A percentile compares a stretch with the other conserved stretches of the same genome.
These are phyloP conservation scores for Malurus leucopterus DNA, from an alignment of 2,797 vertebrate species.

Conservation along the genomic window DNA sequence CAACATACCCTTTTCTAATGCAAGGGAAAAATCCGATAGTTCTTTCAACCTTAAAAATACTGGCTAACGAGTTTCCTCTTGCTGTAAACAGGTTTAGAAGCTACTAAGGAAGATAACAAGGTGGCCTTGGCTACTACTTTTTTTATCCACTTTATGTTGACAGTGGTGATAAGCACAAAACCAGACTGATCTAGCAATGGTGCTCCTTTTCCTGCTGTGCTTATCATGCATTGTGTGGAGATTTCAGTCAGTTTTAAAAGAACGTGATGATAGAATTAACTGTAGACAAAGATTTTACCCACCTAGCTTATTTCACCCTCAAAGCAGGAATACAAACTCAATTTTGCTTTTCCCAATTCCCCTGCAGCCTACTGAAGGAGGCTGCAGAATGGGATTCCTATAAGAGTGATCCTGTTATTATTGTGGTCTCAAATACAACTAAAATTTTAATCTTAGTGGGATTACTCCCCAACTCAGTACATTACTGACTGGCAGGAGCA, in stretches of 20 bases:
- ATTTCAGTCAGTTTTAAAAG: neutral
- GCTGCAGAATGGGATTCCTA: neutral
- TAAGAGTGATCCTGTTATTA: neutral
- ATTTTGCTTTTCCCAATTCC: neutral
- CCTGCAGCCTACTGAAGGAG: neutral
- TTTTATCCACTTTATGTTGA: accelerated
- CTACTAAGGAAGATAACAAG: neutral
- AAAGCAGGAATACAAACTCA: neutral
- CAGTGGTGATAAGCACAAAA: neutral
- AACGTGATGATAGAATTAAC: neutral
- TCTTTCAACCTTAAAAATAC: neutral
- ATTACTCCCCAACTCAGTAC: neutral
- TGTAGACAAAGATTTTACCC: neutral
- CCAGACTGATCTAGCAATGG: neutral
- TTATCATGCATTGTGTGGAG: neutral
- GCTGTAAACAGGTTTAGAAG: neutral
- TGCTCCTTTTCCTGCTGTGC: neutral
- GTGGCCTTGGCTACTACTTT: neutral
- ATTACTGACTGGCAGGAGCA: neutral
- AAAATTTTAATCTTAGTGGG: neutral
- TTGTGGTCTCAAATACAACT: neutral
- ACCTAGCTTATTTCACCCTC: neutral
- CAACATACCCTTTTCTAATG: neutral
- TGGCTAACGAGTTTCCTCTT: neutral
- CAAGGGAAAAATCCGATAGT: neutral